Conservation (phyloP, 2,888 invertebrate genomes). For the Andrena bicolor region DNA sequence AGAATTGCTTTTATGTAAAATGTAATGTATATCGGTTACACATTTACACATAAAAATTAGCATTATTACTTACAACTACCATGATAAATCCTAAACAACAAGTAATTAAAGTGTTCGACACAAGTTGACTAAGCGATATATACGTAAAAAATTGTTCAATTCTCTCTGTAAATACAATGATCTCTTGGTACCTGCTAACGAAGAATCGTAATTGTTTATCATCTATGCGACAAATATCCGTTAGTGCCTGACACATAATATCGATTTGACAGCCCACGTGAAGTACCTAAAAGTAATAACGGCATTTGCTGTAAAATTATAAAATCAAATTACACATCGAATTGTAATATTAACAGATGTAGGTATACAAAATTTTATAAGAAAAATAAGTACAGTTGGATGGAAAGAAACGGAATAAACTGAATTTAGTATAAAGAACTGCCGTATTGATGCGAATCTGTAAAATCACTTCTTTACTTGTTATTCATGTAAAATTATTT, state of each 20-base stretch:
- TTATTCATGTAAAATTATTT: no score
- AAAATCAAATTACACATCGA: background rate
- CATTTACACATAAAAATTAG: background rate
- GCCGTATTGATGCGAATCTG: no score
- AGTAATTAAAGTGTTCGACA: constrained; percentile 63
- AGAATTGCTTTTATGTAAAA: background rate
- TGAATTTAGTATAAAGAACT: no score
- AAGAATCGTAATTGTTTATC: constrained; percentile 38
- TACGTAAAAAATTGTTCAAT: constrained; percentile 64
- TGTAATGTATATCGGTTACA: background rate
- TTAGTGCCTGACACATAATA: constrained; percentile 52
- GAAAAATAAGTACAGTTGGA: no score
- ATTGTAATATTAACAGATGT: background rate
- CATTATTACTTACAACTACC: background rate
- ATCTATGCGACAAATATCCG: constrained; percentile 14
- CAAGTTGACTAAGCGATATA: constrained; percentile 64
- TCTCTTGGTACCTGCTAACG: constrained; percentile 58
- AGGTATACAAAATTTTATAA: background rate
- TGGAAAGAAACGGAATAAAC: no score
- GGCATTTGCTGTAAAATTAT: background rate
- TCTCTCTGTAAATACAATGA: constrained; percentile 50
- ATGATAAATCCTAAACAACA: constrained; percentile 63
- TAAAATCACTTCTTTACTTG: no score
- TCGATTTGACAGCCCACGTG: constrained; percentile 68
- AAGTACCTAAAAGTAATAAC: constrained; percentile 57